Conservation (phyloP, 2,888 invertebrate species). For the Chymomyza fuscimana region DNA sequence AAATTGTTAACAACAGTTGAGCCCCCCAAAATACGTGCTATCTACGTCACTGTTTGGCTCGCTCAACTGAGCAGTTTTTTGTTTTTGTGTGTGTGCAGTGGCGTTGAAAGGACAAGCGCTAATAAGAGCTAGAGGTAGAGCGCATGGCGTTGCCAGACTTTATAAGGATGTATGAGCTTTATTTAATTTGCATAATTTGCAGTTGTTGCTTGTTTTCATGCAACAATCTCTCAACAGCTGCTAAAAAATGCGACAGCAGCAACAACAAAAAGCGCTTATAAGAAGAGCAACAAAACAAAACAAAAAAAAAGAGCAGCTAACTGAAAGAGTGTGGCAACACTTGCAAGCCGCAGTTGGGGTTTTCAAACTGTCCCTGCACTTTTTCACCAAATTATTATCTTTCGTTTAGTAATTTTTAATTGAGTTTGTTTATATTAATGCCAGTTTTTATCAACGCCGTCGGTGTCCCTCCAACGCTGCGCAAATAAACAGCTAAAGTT, state of each 20-base stretch:
- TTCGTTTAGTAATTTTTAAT: constrained; percentile 63
- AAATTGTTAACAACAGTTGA: too few relatives aligned
- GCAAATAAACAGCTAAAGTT: background rate
- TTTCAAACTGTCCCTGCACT: constrained; percentile 2
- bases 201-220: constrained; percentile 21
- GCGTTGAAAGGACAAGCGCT: constrained; percentile 22
- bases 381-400: constrained; percentile 46
- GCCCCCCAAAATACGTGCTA: background rate
- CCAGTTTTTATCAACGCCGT: constrained; percentile 18
- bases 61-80: background rate
- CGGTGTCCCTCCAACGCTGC: background rate
- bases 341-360: background rate
- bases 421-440: constrained; percentile 53
- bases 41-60: background rate
- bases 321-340: background rate
- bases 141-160: constrained; percentile 13
- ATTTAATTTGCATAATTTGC: constrained; percentile 46
- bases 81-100: background rate
- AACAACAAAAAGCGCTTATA: constrained; percentile 3
- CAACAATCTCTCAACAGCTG: background rate
- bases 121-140: constrained; percentile 29
- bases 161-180: constrained; percentile 21
- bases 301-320: background rate
- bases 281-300: background rate
- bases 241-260: background rate